phyloP scores from a whole-genome alignment of 2,888 invertebrate species.

The Ferrisia virgata region DNA sequence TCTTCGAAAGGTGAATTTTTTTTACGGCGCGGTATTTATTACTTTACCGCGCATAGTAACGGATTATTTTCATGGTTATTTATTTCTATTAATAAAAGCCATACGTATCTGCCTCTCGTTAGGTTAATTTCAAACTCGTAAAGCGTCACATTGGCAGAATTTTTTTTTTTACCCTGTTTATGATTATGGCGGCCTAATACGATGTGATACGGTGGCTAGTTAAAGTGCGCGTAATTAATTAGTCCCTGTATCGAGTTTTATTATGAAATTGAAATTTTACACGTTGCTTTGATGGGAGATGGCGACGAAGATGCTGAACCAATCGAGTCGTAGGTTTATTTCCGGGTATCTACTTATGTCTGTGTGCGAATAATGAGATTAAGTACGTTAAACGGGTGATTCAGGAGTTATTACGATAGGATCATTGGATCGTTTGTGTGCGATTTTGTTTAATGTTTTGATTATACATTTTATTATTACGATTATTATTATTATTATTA shows the following conservation, averaged over 20 bases:
- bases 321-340: background rate
- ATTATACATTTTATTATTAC: too few species aligned
- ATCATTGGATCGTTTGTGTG: background rate
- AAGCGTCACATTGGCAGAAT: background rate
- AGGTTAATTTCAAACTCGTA: background rate
- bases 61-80: slow-evolving; percentile 26
- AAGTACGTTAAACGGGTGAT: too few species aligned
- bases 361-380: background rate
- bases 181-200: background rate
- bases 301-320: background rate
- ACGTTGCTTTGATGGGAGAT: too few species aligned
- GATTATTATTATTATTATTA: too few species aligned
- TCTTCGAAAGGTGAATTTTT: background rate
- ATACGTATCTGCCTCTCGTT: background rate
- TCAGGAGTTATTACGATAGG: too few species aligned
- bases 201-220: background rate
- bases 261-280: background rate
- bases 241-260: background rate
- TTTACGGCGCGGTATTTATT: slow-evolving; percentile 13
- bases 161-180: background rate
- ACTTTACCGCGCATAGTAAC: background rate
- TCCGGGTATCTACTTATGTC: background rate
- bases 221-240: background rate
- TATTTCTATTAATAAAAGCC: slow-evolving; percentile 10
- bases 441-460: too few species aligned